Evolutionary conservation across 2,888 invertebrate species (phyloP), one percentile per base, ranked within the genome.

Genomic region (Orgyia antiqua): DNA sequence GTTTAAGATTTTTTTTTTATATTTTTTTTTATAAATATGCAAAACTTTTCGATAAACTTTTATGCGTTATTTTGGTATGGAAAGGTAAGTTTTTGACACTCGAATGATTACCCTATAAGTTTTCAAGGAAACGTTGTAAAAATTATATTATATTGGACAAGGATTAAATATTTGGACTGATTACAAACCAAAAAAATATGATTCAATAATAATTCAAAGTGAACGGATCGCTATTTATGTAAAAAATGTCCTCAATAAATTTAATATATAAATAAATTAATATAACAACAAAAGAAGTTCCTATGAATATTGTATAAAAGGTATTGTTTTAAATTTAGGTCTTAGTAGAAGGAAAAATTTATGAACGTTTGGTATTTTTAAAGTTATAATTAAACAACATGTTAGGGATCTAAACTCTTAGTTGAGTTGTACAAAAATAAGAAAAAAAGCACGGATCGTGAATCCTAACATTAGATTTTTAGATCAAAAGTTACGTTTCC

Each of bases 201-300:
- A 68, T 54, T 53, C 65, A 69, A 67, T 58, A 68, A 68, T 71
- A 52, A 68, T 63, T 58, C 57, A 58, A 74, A 66, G 80, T 83
- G 80, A 74, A 83, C 60, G 70, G 80, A 84, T 86, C 82, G 83
- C 86, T 86, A 83, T 86, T 83, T 83, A 82, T 86, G 82, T 84
- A 84, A 82, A 79, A n/a, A 59, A 58, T 69, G 69, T 83, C 80
- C 82, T 83, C 80, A 75, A n/a, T 80, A 76, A 78, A 79, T 68
- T 79, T 79, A 82, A 82, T 84, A 80, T 83, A 83, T 83, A 72
- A 82, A 79, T 82, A 79, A 84, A 84, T 78, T 80, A 63, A 83
- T 80, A 74, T 83, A 82, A 84, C 83, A 84, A 84, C 83, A 84
- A 84, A 83, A 80, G 80, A 84, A 86, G 86, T 86, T 84, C 86